phyloP scores from a whole-genome alignment of 2,113 vertebrate species.

The Pelvicachromis taeniatus region DNA sequence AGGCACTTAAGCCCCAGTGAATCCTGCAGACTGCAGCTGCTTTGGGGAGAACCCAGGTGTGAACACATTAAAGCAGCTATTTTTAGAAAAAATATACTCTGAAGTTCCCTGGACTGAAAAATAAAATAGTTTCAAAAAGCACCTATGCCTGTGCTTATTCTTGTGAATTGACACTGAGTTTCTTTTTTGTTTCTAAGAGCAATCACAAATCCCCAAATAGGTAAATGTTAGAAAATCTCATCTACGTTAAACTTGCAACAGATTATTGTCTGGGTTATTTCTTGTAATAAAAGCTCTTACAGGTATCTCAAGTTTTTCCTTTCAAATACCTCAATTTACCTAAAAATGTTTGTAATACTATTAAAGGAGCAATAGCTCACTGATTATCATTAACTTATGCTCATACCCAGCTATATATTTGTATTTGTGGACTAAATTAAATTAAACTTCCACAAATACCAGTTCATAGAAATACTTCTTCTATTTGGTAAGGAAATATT shows the following conservation, averaged over 20 bases:
- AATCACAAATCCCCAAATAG: neutral
- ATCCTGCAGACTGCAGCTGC: neutral
- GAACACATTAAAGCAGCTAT: neutral
- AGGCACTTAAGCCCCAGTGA: neutral
- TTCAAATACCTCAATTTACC: neutral
- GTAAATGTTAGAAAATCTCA: neutral
- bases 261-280: neutral
- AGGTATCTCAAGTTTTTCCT: neutral
- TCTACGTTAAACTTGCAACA: neutral
- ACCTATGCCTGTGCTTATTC: neutral
- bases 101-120: neutral
- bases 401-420: neutral
- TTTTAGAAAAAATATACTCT: neutral
- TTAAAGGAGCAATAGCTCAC: neutral
- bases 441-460: neutral
- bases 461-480: neutral
- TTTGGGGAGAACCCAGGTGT: neutral
- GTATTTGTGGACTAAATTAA: neutral
- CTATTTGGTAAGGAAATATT: neutral
- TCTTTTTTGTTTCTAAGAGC: neutral
- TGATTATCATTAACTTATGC: neutral
- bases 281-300: neutral
- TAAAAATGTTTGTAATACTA: neutral
- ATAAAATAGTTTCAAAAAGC: conserved; percentile 9
- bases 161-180: neutral